A percentile compares a stretch with the other conserved stretches of the same genome.
Evolutionary conservation across 2,888 invertebrate species (phyloP).

Genomic region (Campopleginae sp.): DNA sequence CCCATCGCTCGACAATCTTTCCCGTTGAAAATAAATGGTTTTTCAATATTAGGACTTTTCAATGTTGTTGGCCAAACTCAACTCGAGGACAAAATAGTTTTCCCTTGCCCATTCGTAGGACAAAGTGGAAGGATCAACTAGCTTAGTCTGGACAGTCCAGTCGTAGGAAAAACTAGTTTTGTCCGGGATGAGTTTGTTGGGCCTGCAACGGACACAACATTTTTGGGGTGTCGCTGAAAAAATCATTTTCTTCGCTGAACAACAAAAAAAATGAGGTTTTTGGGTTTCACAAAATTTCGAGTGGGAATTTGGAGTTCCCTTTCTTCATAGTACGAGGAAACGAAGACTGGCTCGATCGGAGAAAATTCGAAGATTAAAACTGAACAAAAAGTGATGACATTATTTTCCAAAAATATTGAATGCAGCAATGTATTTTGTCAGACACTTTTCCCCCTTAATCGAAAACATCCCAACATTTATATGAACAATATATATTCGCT

Average conservation of each 20-base stretch:
- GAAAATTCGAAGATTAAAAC: background rate
- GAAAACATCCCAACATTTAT: background rate
- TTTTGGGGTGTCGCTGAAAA: background rate
- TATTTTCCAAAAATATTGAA: slow-evolving; percentile 2
- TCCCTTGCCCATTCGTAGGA: background rate
- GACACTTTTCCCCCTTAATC: background rate
- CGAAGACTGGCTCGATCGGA: background rate
- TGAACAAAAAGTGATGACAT: background rate
- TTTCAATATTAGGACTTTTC: background rate
- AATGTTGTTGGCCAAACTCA: background rate
- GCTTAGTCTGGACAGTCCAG: background rate
- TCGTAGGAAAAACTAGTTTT: background rate
- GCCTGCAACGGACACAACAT: background rate
- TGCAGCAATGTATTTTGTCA: background rate
- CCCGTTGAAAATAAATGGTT: background rate
- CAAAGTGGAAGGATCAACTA: background rate
- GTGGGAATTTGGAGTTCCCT: background rate
- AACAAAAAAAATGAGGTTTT: background rate
- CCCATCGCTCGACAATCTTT: slow-evolving; percentile 67
- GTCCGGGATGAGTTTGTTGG: background rate
- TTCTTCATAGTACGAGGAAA: background rate
- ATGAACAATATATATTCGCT: background rate
- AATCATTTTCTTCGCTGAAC: background rate
- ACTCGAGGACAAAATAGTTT: background rate
- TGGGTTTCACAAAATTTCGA: background rate